Percentiles rank a stretch among this genome's conserved stretches.
phyloP scores from a whole-genome alignment of 2,888 invertebrate genomes.

The Meghimatium bilineatum region DNA sequence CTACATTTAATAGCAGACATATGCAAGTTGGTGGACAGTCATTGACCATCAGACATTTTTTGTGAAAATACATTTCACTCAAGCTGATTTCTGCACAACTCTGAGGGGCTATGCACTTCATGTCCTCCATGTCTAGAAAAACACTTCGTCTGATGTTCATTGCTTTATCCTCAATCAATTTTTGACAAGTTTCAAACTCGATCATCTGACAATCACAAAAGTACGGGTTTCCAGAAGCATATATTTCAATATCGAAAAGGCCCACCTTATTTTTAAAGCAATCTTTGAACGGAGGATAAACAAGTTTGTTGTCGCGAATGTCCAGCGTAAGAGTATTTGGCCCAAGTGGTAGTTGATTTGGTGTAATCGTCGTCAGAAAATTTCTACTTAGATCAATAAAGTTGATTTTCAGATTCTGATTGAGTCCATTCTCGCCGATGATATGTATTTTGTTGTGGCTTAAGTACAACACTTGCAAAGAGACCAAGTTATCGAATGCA shows the following conservation, averaged over 20 bases:
- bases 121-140: conserved; percentile 24
- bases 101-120: conserved; percentile 23
- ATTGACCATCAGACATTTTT: conserved; percentile 16
- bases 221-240: conserved; percentile 43
- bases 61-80: conserved; percentile 9
- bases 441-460: conserved; percentile 39
- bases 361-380: neutral
- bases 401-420: neutral
- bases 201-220: conserved; percentile 47
- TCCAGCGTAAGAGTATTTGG: conserved; percentile 35
- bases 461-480: conserved; percentile 33
- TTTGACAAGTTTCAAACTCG: conserved; percentile 28
- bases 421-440: conserved; percentile 20
- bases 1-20: conserved; percentile 4
- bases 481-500: conserved; percentile 31
- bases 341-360: conserved; percentile 24
- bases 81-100: neutral
- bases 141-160: neutral
- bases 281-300: conserved; percentile 31
- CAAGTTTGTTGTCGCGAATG: conserved; percentile 43
- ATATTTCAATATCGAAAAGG: conserved; percentile 4
- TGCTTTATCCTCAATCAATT: neutral
- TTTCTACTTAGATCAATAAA: conserved; percentile 45
- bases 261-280: neutral
- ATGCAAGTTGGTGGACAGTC: conserved; percentile 33